Evolutionary conservation across 2,113 vertebrate species (phyloP).

Genomic region (Phylloscopus trochiloides): DNA sequence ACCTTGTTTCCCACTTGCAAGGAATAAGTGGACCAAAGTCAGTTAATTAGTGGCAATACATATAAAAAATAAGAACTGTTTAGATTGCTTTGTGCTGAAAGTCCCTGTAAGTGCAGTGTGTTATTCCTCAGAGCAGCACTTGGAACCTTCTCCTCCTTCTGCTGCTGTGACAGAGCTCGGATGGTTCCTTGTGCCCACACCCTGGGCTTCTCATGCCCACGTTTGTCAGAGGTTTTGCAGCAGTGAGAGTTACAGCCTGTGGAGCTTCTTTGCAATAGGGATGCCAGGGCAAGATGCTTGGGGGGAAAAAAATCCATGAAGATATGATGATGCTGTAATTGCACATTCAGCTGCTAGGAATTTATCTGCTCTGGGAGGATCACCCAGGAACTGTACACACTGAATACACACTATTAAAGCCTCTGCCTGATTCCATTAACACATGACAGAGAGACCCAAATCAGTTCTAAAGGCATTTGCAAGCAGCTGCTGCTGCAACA

Average conservation of each 20-base stretch:
- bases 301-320: neutral
- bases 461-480: conserved; percentile 18
- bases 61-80: neutral
- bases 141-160: neutral
- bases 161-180: neutral
- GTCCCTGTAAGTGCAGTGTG: neutral
- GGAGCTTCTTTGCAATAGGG: neutral
- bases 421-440: neutral
- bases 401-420: neutral
- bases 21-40: neutral
- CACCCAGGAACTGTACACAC: neutral
- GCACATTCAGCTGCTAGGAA: neutral
- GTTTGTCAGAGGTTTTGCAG: neutral
- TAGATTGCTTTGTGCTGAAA: neutral
- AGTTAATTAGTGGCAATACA: neutral
- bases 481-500: neutral
- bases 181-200: rapidly evolving
- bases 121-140: neutral
- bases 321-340: neutral
- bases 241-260: neutral
- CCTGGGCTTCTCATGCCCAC: neutral
- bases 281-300: neutral
- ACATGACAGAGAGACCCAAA: neutral
- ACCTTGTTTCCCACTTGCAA: neutral
- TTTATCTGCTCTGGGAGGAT: neutral